Conservation (phyloP, 2,888 invertebrate species). For the Acleris holmiana region DNA sequence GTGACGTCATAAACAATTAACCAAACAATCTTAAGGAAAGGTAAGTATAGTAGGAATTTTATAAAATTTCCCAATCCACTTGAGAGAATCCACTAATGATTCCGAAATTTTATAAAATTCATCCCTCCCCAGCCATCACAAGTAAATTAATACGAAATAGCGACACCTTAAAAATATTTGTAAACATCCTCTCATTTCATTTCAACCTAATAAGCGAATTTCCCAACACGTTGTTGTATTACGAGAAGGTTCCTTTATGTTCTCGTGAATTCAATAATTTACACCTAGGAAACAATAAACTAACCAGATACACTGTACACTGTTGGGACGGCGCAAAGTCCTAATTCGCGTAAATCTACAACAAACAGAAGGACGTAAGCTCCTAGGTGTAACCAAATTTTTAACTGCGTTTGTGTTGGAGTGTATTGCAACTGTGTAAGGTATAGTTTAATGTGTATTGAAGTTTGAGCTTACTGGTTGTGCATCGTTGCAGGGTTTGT, state of each 20-base stretch:
- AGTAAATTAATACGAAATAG: no score
- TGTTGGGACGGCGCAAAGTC: slow-evolving; percentile 1
- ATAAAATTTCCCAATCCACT: no score
- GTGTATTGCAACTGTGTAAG: background rate
- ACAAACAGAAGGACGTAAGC: slow-evolving; percentile 11
- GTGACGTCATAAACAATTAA: no score
- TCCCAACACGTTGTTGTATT: slow-evolving; percentile 25
- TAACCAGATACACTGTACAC: background rate
- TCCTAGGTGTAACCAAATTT: slow-evolving; percentile 7
- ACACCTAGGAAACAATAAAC: slow-evolving; percentile 18
- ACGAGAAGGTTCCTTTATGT: slow-evolving; percentile 30
- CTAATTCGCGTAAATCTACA: slow-evolving; percentile 9
- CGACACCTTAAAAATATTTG: no score
- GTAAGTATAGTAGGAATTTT: no score
- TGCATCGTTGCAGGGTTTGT: slow-evolving; percentile 17
- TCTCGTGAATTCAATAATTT: slow-evolving; percentile 32
- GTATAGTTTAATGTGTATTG: slow-evolving; percentile 7
- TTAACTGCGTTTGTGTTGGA: background rate
- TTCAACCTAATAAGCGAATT: slow-evolving; percentile 14
- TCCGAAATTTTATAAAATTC: no score
- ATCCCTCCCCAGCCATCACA: no score
- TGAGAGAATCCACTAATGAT: no score
- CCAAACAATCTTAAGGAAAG: no score
- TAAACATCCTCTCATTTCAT: slow-evolving; percentile 10
- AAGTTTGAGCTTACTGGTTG: background rate